Base-by-base conservation (phyloP, 53 echinoderm and acorn worm genomes). In the Pentamera pediparva region DNA sequence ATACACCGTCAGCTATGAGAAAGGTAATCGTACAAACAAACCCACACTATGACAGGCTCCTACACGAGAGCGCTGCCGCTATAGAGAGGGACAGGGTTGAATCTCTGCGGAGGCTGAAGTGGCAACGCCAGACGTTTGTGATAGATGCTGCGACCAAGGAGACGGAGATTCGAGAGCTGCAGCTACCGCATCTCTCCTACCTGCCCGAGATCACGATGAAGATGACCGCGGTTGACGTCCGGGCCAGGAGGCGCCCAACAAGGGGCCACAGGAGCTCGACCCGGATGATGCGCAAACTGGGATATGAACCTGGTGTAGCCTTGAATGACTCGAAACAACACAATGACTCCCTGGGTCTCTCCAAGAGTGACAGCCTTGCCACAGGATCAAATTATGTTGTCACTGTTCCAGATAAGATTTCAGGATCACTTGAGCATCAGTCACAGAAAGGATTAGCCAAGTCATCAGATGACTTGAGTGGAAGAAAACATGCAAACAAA, bases 141-240 rank as follows among this genome's bases (percentile, higher is more conserved):
- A 54, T 93, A 5, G 70, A 62, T 21, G 86, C 89, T 35, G 93
- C 93, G 0, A 79, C 86, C 25, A 93, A 89, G 70, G 93, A 93
- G 71, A 89, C 89, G 12, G 93, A 93, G 48, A 61, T 93, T 10
- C 86, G 93, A 4, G 93, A 93, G 56, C 80, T 89, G 77, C 77
- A 84, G 22, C 65, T 93, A 8, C 31, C 77, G 19, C 93, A 93
- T 77, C 77, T 76, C 19, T 89, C 93, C 6, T 86, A 89, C 70
- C 78, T 93, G 34, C 93, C 93, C 9, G 93, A 89, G 62, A 56
- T 93, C 12, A 80, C 79, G 15, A 93, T 93, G 93, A 93, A 93
- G 50, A 58, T 77, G 12, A 86, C 89, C 2, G 89, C 83, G 48
- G 69, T 86, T 32, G 89, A 80, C 49, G 93, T 93, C 10, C 39